Conservation (phyloP, 1,140 invertebrate genomes). For the Leptopilina boulardi region DNA sequence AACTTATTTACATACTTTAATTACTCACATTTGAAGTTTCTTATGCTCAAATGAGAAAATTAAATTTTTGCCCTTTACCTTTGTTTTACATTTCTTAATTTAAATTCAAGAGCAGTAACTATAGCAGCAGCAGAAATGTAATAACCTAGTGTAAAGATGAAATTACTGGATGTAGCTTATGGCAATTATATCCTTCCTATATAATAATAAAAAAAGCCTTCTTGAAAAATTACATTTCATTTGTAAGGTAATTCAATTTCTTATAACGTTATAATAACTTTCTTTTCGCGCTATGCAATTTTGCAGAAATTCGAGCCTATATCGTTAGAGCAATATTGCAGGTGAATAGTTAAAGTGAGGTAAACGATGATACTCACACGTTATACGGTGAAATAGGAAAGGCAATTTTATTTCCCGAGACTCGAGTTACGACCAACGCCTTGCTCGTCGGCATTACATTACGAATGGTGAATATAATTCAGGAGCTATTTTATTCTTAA, state of each 20-base stretch:
- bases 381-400: neutral
- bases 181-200: neutral
- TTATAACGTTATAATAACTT: neutral
- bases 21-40: too few species aligned
- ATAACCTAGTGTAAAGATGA: neutral
- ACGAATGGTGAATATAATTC: neutral
- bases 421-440: conserved; percentile 12
- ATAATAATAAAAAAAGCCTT: neutral
- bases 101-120: conserved; percentile 17
- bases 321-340: neutral
- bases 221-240: conserved; percentile 12
- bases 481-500: neutral
- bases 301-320: neutral
- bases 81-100: neutral
- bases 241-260: neutral
- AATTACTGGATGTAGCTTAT: neutral
- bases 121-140: neutral
- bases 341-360: conserved; percentile 20
- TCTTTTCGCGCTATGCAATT: neutral
- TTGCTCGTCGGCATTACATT: neutral
- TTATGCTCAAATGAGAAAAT: neutral
- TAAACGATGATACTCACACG: neutral
- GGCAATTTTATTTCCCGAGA: conserved; percentile 9
- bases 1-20: too few species aligned
- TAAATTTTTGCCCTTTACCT: neutral